Evolutionary conservation across 2,888 invertebrate genomes (phyloP).

Genomic region (Leptopterna dolabrata): DNA sequence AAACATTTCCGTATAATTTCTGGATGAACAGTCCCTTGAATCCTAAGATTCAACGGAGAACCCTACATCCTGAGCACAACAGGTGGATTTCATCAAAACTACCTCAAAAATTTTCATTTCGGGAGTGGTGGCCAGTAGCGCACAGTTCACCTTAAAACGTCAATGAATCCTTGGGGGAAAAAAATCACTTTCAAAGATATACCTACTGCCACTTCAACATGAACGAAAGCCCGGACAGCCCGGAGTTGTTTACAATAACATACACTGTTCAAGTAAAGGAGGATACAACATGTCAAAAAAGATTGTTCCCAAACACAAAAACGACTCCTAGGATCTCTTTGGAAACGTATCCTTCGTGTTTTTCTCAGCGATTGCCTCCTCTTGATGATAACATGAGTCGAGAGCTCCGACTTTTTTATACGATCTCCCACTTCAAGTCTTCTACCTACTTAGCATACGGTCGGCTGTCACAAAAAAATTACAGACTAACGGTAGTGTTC

Average conservation of each 20-base stretch:
- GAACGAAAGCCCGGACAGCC: neutral
- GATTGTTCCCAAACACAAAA: neutral
- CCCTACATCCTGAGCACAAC: too few species aligned
- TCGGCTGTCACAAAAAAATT: neutral
- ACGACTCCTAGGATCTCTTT: neutral
- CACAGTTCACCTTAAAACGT: too few species aligned
- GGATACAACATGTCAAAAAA: neutral
- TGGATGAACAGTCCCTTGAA: too few species aligned
- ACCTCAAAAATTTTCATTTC: too few species aligned
- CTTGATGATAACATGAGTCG: neutral
- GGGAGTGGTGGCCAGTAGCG: too few species aligned
- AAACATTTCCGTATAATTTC: too few species aligned
- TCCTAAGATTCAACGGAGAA: too few species aligned
- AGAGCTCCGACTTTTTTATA: neutral
- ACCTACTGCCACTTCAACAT: neutral
- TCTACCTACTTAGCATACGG: neutral
- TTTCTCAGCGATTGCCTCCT: neutral
- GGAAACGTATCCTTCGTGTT: neutral
- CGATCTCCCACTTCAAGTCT: neutral
- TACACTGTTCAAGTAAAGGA: neutral
- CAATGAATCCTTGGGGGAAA: neutral
- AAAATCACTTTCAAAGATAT: neutral
- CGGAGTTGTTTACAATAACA: neutral
- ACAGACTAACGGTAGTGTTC: neutral
- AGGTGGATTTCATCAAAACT: too few species aligned